Evolutionary conservation across 2,888 invertebrate genomes (phyloP).

Genomic region (Agrochola circellaris): DNA sequence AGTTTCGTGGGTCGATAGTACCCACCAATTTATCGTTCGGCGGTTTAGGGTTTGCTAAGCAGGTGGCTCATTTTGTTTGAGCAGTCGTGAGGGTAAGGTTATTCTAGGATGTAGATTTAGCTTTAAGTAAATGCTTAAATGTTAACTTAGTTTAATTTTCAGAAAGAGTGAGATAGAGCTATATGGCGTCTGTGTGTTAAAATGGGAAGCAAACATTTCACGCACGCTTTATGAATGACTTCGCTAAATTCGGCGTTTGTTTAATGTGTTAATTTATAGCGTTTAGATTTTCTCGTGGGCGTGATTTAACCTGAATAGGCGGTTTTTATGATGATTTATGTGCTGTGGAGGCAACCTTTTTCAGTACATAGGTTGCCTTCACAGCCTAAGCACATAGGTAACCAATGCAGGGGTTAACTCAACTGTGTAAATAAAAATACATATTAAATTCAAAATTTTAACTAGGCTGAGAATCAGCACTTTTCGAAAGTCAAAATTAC

Average conservation of each 20-base stretch:
- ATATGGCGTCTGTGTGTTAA: not conserved
- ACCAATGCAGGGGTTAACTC: not conserved
- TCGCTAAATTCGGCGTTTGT: slow-evolving; percentile 13
- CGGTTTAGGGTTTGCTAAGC: slow-evolving; percentile 36
- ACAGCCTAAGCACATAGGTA: too few relatives aligned
- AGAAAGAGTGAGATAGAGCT: slow-evolving; percentile 2
- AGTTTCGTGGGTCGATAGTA: slow-evolving; percentile 64
- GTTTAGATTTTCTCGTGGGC: slow-evolving; percentile 21
- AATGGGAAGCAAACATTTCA: slow-evolving; percentile 12
- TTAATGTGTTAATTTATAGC: slow-evolving; percentile 30
- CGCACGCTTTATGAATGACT: slow-evolving; percentile 31
- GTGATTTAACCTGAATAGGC: slow-evolving; percentile 14
- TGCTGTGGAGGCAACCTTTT: not conserved
- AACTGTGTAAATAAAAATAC: not conserved
- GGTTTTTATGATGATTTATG: slow-evolving; percentile 21
- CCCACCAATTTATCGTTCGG: slow-evolving; percentile 36
- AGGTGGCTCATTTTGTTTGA: slow-evolving; percentile 18
- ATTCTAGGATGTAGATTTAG: not conserved
- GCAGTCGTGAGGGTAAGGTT: slow-evolving; percentile 2
- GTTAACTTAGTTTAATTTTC: slow-evolving; percentile 3
- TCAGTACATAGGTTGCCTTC: too few relatives aligned
- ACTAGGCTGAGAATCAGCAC: too few relatives aligned
- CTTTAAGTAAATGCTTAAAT: slow-evolving; percentile 2
- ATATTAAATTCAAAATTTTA: too few relatives aligned
- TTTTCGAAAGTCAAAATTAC: too few relatives aligned